A percentile compares a stretch with the other conserved stretches of the same genome.
These are phyloP conservation scores for Stomatorhinus ivindoensis DNA, from an alignment of 2,113 vertebrate species.

Conservation along the genomic window DNA sequence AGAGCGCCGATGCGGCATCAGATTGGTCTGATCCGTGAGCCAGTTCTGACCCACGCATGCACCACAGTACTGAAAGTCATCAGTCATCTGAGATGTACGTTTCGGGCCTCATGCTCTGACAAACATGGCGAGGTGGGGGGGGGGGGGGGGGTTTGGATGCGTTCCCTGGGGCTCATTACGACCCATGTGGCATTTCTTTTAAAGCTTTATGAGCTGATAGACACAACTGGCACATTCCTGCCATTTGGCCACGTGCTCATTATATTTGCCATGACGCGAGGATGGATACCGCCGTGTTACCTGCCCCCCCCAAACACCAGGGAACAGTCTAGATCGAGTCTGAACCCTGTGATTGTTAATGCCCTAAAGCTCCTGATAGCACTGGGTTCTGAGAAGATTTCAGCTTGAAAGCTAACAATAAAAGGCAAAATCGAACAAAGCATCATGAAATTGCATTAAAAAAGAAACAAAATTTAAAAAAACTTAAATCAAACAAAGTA, in stretches of 20 bases:
- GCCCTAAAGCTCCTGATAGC: neutral
- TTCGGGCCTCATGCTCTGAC: neutral
- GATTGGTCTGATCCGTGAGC: neutral
- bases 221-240: slow-evolving; percentile 3
- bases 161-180: neutral
- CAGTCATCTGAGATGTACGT: neutral
- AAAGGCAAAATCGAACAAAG: neutral
- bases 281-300: neutral
- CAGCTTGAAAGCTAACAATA: neutral
- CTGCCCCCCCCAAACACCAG: neutral
- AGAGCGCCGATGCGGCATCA: neutral
- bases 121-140: neutral
- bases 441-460: neutral
- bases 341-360: neutral
- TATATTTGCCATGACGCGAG: slow-evolving; percentile 15
- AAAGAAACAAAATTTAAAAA: neutral
- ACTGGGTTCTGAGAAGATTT: neutral
- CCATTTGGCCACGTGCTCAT: neutral
- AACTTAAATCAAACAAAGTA: neutral
- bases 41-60: neutral
- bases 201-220: neutral
- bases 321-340: neutral
- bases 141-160: neutral
- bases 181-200: neutral
- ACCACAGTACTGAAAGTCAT: neutral